phyloP scores from a whole-genome alignment of 1,140 invertebrate genomes.

The Drosophila subpulchrella region DNA sequence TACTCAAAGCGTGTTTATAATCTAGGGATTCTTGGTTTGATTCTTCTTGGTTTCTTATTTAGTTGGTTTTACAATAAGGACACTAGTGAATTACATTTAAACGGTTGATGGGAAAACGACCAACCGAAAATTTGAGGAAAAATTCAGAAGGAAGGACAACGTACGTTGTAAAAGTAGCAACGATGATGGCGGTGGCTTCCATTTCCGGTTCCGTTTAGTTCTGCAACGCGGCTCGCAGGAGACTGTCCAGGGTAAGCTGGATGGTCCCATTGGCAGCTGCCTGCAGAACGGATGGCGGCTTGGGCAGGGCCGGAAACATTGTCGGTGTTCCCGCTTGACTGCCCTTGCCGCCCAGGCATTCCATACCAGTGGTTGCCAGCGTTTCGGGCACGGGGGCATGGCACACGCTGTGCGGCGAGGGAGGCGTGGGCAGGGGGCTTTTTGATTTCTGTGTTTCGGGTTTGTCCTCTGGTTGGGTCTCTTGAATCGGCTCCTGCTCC shows the following conservation, averaged over 20 bases:
- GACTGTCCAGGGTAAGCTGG: constrained; percentile 66
- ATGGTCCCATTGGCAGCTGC: constrained; percentile 68
- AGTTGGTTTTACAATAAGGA: constrained; percentile 63
- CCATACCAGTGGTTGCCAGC: constrained; percentile 20
- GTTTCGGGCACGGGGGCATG: constrained; percentile 18
- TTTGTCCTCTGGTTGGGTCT: not conserved
- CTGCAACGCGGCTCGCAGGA: constrained; percentile 73
- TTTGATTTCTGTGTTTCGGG: constrained; percentile 2
- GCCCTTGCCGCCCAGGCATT: constrained; percentile 59
- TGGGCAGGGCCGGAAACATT: constrained; percentile 66
- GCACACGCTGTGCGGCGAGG: constrained; percentile 43
- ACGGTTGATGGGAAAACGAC: constrained; percentile 38
- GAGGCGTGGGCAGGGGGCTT: constrained; percentile 21
- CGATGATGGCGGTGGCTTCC: constrained; percentile 18
- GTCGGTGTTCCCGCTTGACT: constrained; percentile 41
- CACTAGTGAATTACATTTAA: constrained; percentile 68
- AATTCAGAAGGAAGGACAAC: constrained; percentile 1
- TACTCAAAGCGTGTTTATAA: constrained; percentile 57
- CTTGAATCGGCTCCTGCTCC: not conserved
- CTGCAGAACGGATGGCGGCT: constrained; percentile 69
- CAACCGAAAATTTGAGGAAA: constrained; percentile 14
- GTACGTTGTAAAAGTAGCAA: constrained; percentile 25
- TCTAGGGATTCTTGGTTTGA: constrained; percentile 45
- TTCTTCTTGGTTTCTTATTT: constrained; percentile 43
- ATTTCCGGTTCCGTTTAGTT: constrained; percentile 53